A percentile compares a stretch with the other conserved stretches of the same genome.
Evolutionary conservation across 2,113 vertebrate species (phyloP).

Genomic region (Oryzias curvinotus): DNA sequence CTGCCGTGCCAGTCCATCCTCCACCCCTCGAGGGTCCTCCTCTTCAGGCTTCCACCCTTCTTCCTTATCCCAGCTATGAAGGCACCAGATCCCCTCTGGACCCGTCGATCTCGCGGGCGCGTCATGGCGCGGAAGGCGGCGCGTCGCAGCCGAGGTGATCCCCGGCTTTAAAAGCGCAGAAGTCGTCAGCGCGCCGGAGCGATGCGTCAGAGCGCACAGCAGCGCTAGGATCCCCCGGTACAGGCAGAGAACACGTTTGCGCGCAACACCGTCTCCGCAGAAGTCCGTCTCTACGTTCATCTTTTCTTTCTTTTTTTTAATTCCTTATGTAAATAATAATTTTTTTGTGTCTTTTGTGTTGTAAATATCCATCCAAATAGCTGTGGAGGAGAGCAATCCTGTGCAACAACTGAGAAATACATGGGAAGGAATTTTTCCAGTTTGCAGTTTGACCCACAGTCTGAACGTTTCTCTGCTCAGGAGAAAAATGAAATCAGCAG

Average conservation of each 20-base stretch:
- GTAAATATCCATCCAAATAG: background rate
- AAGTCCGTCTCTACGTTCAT: background rate
- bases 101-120: constrained; percentile 38
- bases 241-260: constrained; percentile 6
- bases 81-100: constrained; percentile 49
- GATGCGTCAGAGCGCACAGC: constrained; percentile 74
- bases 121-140: constrained; percentile 60
- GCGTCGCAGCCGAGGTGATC: constrained; percentile 67
- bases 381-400: constrained; percentile 11
- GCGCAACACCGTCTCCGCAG: background rate
- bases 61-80: constrained; percentile 40
- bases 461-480: constrained; percentile 19
- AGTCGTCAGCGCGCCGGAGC: constrained; percentile 57
- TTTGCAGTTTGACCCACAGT: constrained; percentile 49
- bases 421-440: constrained; percentile 36
- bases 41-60: constrained; percentile 1
- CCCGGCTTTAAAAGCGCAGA: constrained; percentile 75
- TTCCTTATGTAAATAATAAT: background rate
- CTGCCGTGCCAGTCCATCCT: no score
- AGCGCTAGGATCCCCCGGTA: constrained; percentile 49
- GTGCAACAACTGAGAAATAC: constrained; percentile 37
- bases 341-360: constrained; percentile 2
- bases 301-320: background rate
- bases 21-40: no score
- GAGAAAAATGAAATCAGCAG: constrained; percentile 75